phyloP scores from a whole-genome alignment of 1,140 invertebrate species.

The Tetramorium parvispinum region DNA sequence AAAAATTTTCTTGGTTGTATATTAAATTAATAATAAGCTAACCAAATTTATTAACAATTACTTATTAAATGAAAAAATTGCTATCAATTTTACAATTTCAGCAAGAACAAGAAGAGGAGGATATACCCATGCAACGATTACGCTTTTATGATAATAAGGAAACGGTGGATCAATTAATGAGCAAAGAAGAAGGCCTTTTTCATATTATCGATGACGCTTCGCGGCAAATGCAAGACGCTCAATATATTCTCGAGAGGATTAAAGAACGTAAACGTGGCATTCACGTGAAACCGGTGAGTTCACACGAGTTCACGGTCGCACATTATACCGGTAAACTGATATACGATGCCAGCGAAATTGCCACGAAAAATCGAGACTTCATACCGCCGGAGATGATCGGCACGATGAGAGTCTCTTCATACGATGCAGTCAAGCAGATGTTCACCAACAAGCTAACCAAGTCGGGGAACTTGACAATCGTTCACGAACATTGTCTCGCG shows the following conservation, averaged over 20 bases:
- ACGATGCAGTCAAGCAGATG: conserved; percentile 90
- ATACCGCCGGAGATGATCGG: conserved; percentile 94
- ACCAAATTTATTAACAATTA: background rate
- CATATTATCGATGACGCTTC: conserved; percentile 96
- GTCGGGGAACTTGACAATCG: conserved; percentile 90
- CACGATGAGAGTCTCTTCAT: conserved; percentile 91
- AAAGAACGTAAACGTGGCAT: conserved; percentile 74
- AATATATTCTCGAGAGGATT: conserved; percentile 87
- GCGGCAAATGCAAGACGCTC: conserved; percentile 87
- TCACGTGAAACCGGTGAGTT: conserved; percentile 88
- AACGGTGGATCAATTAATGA: conserved; percentile 94
- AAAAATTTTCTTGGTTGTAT: background rate
- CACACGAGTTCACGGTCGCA: conserved; percentile 91
- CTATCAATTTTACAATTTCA: conserved; percentile 68
- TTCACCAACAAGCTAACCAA: conserved; percentile 95
- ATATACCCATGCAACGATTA: conserved; percentile 89
- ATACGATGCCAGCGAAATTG: conserved; percentile 93
- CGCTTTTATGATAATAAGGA: conserved; percentile 95
- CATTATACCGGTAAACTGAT: conserved; percentile 94
- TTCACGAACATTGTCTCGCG: conserved; percentile 73
- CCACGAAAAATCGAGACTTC: conserved; percentile 95
- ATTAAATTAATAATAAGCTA: background rate
- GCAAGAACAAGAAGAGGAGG: conserved; percentile 93
- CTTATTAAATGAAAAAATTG: background rate
- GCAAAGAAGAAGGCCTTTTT: conserved; percentile 93